phyloP scores from a whole-genome alignment of 2,113 vertebrate genomes.

The Barbus barbus region DNA sequence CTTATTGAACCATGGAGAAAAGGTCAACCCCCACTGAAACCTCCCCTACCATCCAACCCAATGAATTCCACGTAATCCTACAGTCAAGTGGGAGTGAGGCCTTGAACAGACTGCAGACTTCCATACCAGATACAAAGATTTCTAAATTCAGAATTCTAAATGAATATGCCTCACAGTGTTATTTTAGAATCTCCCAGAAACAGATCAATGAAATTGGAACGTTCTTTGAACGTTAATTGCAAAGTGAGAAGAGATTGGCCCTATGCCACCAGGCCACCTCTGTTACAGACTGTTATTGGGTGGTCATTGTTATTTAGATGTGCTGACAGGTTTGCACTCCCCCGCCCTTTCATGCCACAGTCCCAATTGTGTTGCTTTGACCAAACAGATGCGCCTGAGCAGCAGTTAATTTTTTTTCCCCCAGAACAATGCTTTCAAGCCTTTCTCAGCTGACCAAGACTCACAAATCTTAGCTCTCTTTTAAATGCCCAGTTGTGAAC shows the following conservation, averaged over 20 bases:
- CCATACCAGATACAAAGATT: slow-evolving; percentile 7
- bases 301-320: slow-evolving; percentile 58
- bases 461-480: slow-evolving; percentile 36
- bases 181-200: slow-evolving; percentile 29
- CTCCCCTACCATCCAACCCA: not conserved
- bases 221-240: slow-evolving; percentile 64
- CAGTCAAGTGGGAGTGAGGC: slow-evolving; percentile 4
- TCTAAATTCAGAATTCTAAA: not conserved
- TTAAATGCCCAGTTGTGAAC: slow-evolving; percentile 14
- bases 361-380: too few relatives aligned
- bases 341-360: slow-evolving; percentile 20
- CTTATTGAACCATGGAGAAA: slow-evolving; percentile 4
- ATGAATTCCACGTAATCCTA: slow-evolving; percentile 14
- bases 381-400: slow-evolving; percentile 10
- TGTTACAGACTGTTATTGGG: slow-evolving; percentile 37
- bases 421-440: slow-evolving; percentile 38
- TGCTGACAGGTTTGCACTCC: slow-evolving; percentile 56
- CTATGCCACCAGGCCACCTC: slow-evolving; percentile 40
- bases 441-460: slow-evolving; percentile 1
- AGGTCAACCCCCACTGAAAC: slow-evolving; percentile 24
- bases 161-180: not conserved
- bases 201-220: slow-evolving; percentile 52
- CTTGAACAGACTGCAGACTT: slow-evolving; percentile 22
- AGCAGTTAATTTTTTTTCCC: slow-evolving; percentile 2
- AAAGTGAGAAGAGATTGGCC: slow-evolving; percentile 60